Evolutionary conservation across 2,113 vertebrate genomes (phyloP).

Genomic region (Cairina moschata): DNA sequence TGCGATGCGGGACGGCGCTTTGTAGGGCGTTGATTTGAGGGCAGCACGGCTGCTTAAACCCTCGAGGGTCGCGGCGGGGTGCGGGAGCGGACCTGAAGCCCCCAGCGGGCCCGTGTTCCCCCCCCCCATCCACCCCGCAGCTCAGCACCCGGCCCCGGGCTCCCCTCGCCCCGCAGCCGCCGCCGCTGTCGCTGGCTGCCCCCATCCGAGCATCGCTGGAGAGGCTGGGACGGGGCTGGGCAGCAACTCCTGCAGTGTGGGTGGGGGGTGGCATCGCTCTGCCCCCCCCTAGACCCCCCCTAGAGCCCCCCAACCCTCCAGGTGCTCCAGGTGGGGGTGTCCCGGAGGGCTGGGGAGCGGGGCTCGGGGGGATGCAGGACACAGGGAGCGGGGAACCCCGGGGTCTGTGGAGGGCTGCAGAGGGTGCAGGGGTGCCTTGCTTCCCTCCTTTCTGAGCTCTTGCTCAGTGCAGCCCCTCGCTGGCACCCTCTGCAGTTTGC

Average conservation of each 20-base stretch:
- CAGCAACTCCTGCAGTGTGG: background rate
- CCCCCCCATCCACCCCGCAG: no score
- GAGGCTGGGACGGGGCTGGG: accelerated
- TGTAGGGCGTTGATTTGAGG: background rate
- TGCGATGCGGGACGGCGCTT: accelerated
- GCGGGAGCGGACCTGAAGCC: background rate
- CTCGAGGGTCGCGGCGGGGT: background rate
- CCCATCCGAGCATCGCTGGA: no score
- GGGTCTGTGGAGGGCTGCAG: no score
- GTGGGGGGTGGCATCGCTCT: background rate
- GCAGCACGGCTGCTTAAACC: background rate
- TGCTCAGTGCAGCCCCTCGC: background rate
- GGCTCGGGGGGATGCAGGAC: background rate
- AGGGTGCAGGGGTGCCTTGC: background rate
- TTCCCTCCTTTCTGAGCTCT: background rate
- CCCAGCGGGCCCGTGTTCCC: no score
- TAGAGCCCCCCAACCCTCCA: no score
- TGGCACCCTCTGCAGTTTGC: background rate
- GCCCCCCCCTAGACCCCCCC: background rate
- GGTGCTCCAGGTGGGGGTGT: background rate
- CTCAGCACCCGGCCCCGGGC: background rate
- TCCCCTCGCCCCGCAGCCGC: background rate
- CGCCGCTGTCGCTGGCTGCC: background rate
- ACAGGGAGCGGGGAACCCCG: background rate
- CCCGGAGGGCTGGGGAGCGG: background rate